A percentile compares a stretch with the other conserved stretches of the same genome.
Evolutionary conservation across 1,140 invertebrate genomes (phyloP).

Genomic region (Drosophila chauvacae): DNA sequence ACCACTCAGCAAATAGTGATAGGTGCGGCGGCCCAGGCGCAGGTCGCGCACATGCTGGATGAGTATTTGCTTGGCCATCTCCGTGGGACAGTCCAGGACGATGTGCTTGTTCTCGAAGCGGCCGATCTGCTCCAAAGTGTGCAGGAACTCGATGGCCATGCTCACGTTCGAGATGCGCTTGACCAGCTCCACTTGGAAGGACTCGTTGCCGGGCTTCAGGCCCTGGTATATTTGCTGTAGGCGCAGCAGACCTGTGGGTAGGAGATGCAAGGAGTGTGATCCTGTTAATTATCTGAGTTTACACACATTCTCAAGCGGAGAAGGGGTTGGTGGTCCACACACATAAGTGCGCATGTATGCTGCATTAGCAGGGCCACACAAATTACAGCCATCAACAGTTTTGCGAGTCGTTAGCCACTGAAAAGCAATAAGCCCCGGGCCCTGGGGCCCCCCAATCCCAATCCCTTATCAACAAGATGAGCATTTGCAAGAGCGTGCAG

Average conservation of each 20-base stretch:
- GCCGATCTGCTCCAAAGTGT: slow-evolving; percentile 90
- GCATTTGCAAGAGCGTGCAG: slow-evolving; percentile 35
- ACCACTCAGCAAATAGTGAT: slow-evolving; percentile 95
- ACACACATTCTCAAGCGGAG: neutral
- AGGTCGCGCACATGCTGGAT: slow-evolving; percentile 94
- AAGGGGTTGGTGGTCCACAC: neutral
- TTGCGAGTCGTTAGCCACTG: slow-evolving; percentile 63
- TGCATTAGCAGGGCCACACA: slow-evolving; percentile 43
- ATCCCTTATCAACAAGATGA: slow-evolving; percentile 55
- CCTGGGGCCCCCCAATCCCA: slow-evolving; percentile 10
- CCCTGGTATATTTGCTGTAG: slow-evolving; percentile 95
- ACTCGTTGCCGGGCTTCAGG: slow-evolving; percentile 90
- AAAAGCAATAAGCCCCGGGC: slow-evolving; percentile 22
- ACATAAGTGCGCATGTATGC: neutral
- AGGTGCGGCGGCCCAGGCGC: slow-evolving; percentile 93
- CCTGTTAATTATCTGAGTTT: slow-evolving; percentile 67
- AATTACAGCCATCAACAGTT: slow-evolving; percentile 69
- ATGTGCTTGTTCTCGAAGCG: slow-evolving; percentile 94
- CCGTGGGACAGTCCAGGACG: slow-evolving; percentile 94
- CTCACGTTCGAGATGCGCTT: slow-evolving; percentile 91
- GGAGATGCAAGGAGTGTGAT: slow-evolving; percentile 23
- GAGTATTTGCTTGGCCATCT: slow-evolving; percentile 94
- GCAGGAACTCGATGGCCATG: slow-evolving; percentile 92
- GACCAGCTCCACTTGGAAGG: slow-evolving; percentile 93
- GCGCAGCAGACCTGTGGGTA: slow-evolving; percentile 91